Evolutionary conservation across 2,797 vertebrate species (phyloP).

Genomic region (Garrulus glandarius): DNA sequence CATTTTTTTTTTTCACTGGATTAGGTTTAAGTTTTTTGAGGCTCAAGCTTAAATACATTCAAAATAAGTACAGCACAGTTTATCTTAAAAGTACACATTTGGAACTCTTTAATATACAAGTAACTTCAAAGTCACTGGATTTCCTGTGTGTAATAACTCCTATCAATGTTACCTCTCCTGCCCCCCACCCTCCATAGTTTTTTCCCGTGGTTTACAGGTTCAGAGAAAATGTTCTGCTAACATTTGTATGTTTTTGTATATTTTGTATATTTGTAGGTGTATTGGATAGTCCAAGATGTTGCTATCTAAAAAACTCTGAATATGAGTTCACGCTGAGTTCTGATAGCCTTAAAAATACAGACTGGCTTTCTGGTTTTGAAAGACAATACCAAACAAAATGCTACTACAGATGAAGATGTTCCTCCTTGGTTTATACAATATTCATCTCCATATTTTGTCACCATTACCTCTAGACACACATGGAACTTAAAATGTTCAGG

Average conservation of each 20-base stretch:
- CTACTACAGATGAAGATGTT: not conserved
- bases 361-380: not conserved
- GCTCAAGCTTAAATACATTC: conserved; percentile 4
- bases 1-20: not conserved
- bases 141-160: not conserved
- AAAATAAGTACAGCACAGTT: conserved; percentile 4
- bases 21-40: conserved; percentile 17
- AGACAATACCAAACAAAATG: not conserved
- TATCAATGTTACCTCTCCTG: conserved; percentile 3
- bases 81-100: conserved; percentile 50
- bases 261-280: not conserved
- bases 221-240: conserved; percentile 2
- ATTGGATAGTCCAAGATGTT: not conserved
- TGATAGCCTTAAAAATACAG: not conserved
- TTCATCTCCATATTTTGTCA: not conserved
- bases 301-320: not conserved
- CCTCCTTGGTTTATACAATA: not conserved
- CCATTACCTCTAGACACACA: not conserved
- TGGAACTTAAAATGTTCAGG: not conserved
- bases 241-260: not conserved
- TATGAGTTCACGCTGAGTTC: not conserved
- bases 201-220: not conserved
- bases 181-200: not conserved
- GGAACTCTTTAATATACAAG: not conserved
- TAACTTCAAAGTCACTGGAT: conserved; percentile 39